Evolutionary conservation across 23 tunicate species (phyloP).

Genomic region (Phallusia fumigata): DNA sequence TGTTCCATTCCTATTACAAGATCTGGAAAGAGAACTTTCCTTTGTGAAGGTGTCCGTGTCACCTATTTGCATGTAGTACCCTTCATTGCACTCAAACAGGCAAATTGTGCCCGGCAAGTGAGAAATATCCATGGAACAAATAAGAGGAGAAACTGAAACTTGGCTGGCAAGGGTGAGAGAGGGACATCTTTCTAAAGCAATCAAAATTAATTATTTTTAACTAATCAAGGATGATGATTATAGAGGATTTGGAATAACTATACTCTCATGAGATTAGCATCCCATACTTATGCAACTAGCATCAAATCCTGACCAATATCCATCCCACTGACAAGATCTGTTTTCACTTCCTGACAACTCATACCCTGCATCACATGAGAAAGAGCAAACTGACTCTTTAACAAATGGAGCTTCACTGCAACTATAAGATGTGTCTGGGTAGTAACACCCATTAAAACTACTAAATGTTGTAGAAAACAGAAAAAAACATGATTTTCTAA

Average conservation of each 20-base stretch:
- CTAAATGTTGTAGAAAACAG: too few relatives aligned
- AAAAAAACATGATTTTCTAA: too few relatives aligned
- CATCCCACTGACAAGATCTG: slow-evolving; percentile 67
- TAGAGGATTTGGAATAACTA: not conserved
- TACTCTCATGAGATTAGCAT: too few relatives aligned
- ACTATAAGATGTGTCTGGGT: not conserved
- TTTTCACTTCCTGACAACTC: slow-evolving; percentile 29
- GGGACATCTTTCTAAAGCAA: slow-evolving; percentile 28
- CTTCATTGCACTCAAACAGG: slow-evolving; percentile 46
- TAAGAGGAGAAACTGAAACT: slow-evolving; percentile 30
- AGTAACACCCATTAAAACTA: too few relatives aligned
- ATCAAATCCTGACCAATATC: slow-evolving; percentile 45
- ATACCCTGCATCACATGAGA: slow-evolving; percentile 35
- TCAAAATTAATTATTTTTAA: not conserved
- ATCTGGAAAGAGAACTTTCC: slow-evolving; percentile 10
- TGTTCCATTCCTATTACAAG: slow-evolving; percentile 48
- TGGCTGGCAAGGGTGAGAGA: slow-evolving; percentile 5
- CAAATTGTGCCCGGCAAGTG: slow-evolving; percentile 43
- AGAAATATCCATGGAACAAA: slow-evolving; percentile 16
- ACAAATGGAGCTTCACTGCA: not conserved
- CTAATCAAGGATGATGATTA: not conserved
- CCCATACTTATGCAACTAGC: slow-evolving; percentile 40
- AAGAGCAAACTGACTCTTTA: slow-evolving; percentile 38
- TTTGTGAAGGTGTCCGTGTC: not conserved
- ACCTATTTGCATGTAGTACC: slow-evolving; percentile 7